A percentile compares a stretch with the other conserved stretches of the same genome.
These are phyloP conservation scores for Mesoligia furuncula DNA, from an alignment of 2,888 invertebrate genomes.

Conservation along the genomic window DNA sequence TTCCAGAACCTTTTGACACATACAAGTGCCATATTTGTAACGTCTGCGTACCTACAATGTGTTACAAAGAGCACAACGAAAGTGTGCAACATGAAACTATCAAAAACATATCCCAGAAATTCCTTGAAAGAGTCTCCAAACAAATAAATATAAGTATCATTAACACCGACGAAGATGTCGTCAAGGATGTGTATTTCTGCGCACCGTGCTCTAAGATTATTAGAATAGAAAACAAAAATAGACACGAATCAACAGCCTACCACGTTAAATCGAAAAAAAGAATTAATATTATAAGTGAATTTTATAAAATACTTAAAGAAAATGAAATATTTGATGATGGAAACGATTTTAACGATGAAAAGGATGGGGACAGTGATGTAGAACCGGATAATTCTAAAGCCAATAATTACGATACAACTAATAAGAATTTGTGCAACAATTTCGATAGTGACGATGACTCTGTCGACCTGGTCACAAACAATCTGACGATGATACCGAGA, in stretches of 20 bases:
- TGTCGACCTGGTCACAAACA: too few relatives aligned
- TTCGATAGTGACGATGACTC: neutral
- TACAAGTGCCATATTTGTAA: constrained; percentile 72
- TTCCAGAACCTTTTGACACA: constrained; percentile 51
- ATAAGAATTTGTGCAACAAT: rapidly evolving
- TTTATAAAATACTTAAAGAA: constrained; percentile 29
- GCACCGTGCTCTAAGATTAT: constrained; percentile 44
- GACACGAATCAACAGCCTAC: constrained; percentile 34
- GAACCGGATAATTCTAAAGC: neutral
- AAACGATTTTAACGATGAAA: neutral
- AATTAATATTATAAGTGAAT: neutral
- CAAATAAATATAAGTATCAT: constrained; percentile 49
- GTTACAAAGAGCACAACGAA: constrained; percentile 63
- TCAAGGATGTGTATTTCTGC: constrained; percentile 30
- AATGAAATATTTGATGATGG: neutral
- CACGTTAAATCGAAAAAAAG: constrained; percentile 35
- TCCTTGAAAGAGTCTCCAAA: constrained; percentile 64
- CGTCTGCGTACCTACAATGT: constrained; percentile 67
- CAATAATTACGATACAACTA: neutral
- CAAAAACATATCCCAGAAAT: constrained; percentile 64
- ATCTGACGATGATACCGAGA: neutral
- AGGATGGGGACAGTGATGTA: neutral
- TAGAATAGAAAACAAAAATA: constrained; percentile 14
- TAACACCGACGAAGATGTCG: neutral
- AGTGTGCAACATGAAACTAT: constrained; percentile 68